Conservation (phyloP, 1,140 invertebrate genomes). For the Augochlora pura region DNA sequence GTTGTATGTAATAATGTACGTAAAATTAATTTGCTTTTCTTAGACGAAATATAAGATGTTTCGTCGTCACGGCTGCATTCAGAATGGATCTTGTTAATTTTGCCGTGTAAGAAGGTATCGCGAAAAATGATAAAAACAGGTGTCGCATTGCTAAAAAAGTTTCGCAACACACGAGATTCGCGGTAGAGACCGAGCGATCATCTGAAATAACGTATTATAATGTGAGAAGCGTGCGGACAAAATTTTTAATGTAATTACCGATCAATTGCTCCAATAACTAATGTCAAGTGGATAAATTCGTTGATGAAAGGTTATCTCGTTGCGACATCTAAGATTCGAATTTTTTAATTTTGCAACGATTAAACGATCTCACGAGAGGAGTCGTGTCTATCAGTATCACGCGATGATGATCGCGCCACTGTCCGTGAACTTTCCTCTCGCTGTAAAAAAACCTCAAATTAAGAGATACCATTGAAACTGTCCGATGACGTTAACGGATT, state of each 20-base stretch:
- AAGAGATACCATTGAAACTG: background rate
- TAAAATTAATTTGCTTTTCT: too few species aligned
- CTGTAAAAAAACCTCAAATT: background rate
- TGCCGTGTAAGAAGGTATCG: too few species aligned
- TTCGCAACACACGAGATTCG: too few species aligned
- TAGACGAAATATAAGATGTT: too few species aligned
- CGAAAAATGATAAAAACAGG: too few species aligned
- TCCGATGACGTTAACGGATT: background rate
- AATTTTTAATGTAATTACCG: background rate
- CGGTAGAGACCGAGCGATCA: too few species aligned
- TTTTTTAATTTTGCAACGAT: slow-evolving; percentile 2
- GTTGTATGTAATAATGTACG: too few species aligned
- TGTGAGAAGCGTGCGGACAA: background rate
- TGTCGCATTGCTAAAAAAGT: too few species aligned
- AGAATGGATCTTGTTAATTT: too few species aligned
- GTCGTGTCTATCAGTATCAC: background rate
- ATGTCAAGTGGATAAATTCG: background rate
- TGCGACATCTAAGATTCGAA: background rate
- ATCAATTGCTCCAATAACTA: background rate
- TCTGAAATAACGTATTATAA: background rate
- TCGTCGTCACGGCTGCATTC: too few species aligned
- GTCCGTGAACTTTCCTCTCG: slow-evolving; percentile 16
- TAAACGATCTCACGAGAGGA: background rate
- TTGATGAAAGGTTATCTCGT: background rate
- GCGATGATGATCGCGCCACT: slow-evolving; percentile 11